Base-by-base conservation (phyloP, 2,888 invertebrate genomes). In the Anagyrus pseudococci region DNA sequence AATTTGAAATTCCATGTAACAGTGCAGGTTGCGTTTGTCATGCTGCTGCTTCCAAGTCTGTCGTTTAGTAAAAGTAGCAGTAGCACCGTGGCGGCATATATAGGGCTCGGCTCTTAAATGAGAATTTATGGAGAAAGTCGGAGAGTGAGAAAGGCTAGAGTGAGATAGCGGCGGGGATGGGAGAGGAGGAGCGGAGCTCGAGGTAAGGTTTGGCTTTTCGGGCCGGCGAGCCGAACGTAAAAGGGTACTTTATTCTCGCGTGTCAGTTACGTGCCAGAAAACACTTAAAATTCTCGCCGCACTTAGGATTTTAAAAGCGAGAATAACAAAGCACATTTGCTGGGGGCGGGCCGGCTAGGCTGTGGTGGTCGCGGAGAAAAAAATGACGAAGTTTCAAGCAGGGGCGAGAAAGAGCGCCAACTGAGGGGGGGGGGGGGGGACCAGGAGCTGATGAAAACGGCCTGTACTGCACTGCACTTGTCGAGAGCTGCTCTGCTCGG, bases 201-300 rank as follows among this genome's bases (percentile, higher is more conserved):
- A 48, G 50, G 25, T 26, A 49, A 49, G 58, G 40, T 58, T 37
- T 40, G 33, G 44, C 54, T 61, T 58, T 54, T 44, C 59, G 56
- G 55, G 54, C 26, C 46, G 50, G 43, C 40, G 52, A 40, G 52
- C 52, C 52, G 46, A 58, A 43, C 66, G 63, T 67, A 64, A 67
- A 67, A 67, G 67, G 64, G 67, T 64, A 59, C 64, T 64, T 67
- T 62, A 62, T 64, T 67, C 64, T 67, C 58, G 62, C 61, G 64
- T 62, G 64, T 67, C 64, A 64, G 67, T 61, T 62, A 60, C 67
- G 67, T 64, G 67, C 64, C 67, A 67, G 62, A 67, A 67, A 67
- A 67, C 67, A 67, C 67, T 67, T 67, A 67, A 67, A 67, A 67
- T 67, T 67, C 61, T 55, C 67, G 58, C 66, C 52, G 66, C 66